Base-by-base conservation (phyloP, 2,113 vertebrate genomes). In the Todiramphus saurophagus region DNA sequence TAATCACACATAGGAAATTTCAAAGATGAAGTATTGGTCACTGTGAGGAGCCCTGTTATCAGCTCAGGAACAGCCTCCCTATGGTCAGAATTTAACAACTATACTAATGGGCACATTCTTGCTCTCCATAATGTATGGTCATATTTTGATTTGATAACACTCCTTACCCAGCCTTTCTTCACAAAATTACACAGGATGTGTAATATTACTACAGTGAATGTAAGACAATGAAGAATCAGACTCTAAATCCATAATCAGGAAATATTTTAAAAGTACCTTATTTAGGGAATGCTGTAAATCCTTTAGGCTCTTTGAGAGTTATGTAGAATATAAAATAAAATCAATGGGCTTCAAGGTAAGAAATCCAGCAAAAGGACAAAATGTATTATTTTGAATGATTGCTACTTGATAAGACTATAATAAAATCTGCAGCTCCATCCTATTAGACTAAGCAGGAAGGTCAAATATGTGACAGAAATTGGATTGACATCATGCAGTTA, bases 361-460 rank as follows among this genome's bases (percentile, higher is more conserved):
- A 92, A 95, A 97, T 93, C 48, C 24, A 0, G 80, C 66, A 91
- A 89, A 95, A 89, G 94, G 74, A 95, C 83, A 97, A 96, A 96
- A 95, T 82, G 63, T 66, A 77, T 94, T 94, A 92, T 94, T 97
- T 96, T 96, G 95, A 97, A 87, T 92, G 85, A 94, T 78, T 93
- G 82, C 85, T 78, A 60, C 80, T 94, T 94, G 86, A 96, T 96
- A 74, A 96, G 90, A 85, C 62, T 77, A 15, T 89, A 94, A 78
- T 89, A 94, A 96, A 96, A 95, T 89, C 67, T 92, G 50, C 77
- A 93, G 74, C 82, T 94, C 70, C 50, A 85, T 92, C 77, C 70
- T 82, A 89, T 91, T 95, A 94, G 50, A 91, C 81, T 59, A 84
- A 94, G 80, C 27, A 91, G 74, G 81, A 95, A 97, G 91, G 93